Evolutionary conservation across 2,888 invertebrate genomes (phyloP), one percentile per base, ranked within the genome.

Genomic region (Pyrochroa serraticornis): DNA sequence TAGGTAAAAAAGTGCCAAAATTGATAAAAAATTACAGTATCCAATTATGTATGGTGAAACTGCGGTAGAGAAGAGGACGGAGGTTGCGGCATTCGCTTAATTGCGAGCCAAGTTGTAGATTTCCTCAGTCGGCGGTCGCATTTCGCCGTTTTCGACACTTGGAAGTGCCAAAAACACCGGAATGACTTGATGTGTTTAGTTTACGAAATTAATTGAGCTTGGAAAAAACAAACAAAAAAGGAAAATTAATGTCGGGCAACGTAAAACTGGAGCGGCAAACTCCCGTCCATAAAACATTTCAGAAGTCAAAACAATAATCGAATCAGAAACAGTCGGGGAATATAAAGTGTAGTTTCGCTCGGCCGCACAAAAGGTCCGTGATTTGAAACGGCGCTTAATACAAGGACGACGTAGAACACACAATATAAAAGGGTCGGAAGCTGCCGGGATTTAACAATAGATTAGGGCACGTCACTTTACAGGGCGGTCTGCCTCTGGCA

Each of bases 361-460:
- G 63, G 63, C 63, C 67, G 60, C 64, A 64, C 64, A 64, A 64
- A 64, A 60, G 64, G 57, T 66, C 48, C 49, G 59, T 63, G 67
- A 65, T 65, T 65, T 54, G 62, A 60, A 63, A 62, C 62, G 63
- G 58, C 63, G 64, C 58, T 57, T 64, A 64, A 64, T 58, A 63
- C 58, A 36, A 37, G 62, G 54, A 56, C 56, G 60, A 53, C 60
- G 59, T 49, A 61, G 54, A 61, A 62, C 60, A 62, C 60, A 62
- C 57, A 62, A 64, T 64, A 66, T 61, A 63, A 63, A 61, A 66
- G 62, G 64, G 63, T 64, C 61, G 64, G 62, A 58, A 58, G 58
- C 54, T 53, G 45, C 52, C 36, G 54, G 66, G 64, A 60, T 67
- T 66, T 66, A 68, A 68, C 70, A 66, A 70, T 70, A 66, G 67